Percentiles rank a stretch among this genome's conserved stretches.
These are phyloP conservation scores for Hydriomena furcata DNA, from an alignment of 2,888 invertebrate species.

Conservation along the genomic window DNA sequence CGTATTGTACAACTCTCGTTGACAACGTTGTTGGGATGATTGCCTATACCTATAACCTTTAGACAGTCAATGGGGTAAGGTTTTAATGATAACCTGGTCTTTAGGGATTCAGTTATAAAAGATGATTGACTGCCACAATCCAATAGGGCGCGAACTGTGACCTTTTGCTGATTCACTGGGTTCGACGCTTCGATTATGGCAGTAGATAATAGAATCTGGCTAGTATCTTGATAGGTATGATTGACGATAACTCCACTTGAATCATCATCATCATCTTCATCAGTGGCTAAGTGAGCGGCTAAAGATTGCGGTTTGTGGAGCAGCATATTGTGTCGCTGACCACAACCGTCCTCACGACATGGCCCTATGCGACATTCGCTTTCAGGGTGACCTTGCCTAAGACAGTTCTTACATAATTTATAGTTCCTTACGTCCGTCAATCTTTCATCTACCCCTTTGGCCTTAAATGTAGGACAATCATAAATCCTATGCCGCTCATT, in stretches of 20 bases:
- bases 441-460: conserved; percentile 24
- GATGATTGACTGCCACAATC: not conserved
- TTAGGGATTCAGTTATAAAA: not conserved
- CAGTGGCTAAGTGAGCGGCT: not conserved
- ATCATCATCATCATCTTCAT: not conserved
- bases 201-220: conserved; percentile 2
- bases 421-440: conserved; percentile 22
- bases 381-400: conserved; percentile 31
- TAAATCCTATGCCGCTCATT: conserved; percentile 34
- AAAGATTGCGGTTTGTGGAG: conserved; percentile 21
- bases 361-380: conserved; percentile 37
- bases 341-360: conserved; percentile 31
- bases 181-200: not conserved
- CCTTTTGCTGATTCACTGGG: not conserved
- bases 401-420: conserved; percentile 35
- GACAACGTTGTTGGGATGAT: not conserved
- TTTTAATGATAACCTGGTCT: not conserved
- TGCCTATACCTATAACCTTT: conserved; percentile 3
- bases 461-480: conserved; percentile 35
- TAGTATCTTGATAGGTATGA: not conserved
- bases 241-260: not conserved
- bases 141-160: not conserved
- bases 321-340: conserved; percentile 33
- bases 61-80: not conserved
- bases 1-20: not conserved